Evolutionary conservation across 2,888 invertebrate species (phyloP), one percentile per base, ranked within the genome.

Genomic region (Galerucella nymphaeae): DNA sequence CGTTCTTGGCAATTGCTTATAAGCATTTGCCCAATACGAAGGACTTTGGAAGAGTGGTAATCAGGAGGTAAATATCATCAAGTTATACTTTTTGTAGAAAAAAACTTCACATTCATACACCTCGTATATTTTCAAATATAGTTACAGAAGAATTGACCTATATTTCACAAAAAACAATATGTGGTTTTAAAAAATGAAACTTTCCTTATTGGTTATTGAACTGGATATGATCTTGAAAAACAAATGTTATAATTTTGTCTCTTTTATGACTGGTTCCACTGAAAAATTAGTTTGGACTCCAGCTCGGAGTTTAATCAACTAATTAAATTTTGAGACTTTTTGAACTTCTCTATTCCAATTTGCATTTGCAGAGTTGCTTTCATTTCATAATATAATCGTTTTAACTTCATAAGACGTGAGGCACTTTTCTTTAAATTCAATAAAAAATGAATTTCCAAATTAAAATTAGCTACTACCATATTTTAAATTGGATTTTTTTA

Each of bases 1-100:
- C 80, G 66, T 85, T 83, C 74, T 75, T 86, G 63, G 84, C 84
- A 5, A 80, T 86, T 23, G 83, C 83, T 10, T 84, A 83, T 23
- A 82, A 84, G 18, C 81, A 82, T 73, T 67, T 82, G 58, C 76
- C 80, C 58, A 79, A 83, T 68, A 80, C 83, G 0, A 79, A 83
- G 58, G 81, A 84, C 74, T 75, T 82, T 55, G 85, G 85, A 16
- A 76, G 79, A 69, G 77, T 86, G n/a, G 78, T 82, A 20, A 83
- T 86, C 20, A 78, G 78, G 76, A 81, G 80, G 85, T 85, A 79
- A 74, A 55, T 65, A 55, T 61, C 38, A 14, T 20, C 30, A 45
- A 14, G 1, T 45, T 45, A 45, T 14, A 1, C 45, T 45, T 13
- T 14, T 45, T 13, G 8, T 38, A 5, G 1, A 38, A 38, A 38